phyloP scores from a whole-genome alignment of 1,140 invertebrate genomes.

The Octopus bimaculoides region DNA sequence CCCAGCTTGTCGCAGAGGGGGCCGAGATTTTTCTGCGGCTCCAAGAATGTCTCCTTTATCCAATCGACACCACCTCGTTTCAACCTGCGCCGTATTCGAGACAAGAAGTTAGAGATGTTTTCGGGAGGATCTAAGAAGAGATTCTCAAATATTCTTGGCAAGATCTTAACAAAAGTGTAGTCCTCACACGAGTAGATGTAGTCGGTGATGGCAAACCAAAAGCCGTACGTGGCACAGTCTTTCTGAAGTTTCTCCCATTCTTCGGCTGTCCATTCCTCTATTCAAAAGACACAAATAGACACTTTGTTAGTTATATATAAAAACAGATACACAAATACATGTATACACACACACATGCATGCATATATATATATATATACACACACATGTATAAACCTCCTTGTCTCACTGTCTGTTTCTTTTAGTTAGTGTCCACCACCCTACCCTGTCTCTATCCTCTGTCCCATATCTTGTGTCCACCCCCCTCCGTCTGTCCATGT shows the following conservation, averaged over 20 bases:
- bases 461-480: no score
- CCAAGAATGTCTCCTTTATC: constrained; percentile 11
- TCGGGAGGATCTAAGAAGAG: constrained; percentile 9
- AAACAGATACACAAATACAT: no score
- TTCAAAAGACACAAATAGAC: no score
- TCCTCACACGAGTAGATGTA: not conserved
- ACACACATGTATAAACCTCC: no score
- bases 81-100: constrained; percentile 6
- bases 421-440: no score
- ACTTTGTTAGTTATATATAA: no score
- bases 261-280: not conserved
- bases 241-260: not conserved
- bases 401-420: no score
- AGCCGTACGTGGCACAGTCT: not conserved
- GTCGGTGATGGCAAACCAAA: not conserved
- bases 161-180: constrained; percentile 2
- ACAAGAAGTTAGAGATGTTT: constrained; percentile 5
- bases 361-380: no score
- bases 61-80: constrained; percentile 3
- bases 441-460: no score
- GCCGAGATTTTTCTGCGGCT: not conserved
- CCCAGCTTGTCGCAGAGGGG: not conserved
- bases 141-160: constrained; percentile 4
- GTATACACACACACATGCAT: no score
- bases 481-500: no score